phyloP scores from a whole-genome alignment of 2,797 vertebrate genomes.

The Ara ararauna region DNA sequence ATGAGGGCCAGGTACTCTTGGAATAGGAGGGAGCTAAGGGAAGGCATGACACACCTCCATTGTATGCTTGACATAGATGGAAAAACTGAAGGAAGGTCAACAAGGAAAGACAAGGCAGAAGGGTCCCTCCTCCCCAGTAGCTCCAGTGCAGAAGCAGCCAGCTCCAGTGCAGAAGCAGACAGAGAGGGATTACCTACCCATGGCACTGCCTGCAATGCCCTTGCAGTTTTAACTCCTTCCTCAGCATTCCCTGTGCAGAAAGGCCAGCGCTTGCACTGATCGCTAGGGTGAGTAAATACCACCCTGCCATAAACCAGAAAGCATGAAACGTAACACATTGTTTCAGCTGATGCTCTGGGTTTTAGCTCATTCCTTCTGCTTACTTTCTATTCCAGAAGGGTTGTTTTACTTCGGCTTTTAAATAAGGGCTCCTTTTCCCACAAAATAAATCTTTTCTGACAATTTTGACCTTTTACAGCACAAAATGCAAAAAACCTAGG shows the following conservation, averaged over 20 bases:
- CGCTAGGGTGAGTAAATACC: neutral
- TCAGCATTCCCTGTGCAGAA: neutral
- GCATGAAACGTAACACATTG: neutral
- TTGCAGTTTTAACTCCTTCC: rapidly evolving
- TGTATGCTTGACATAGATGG: neutral
- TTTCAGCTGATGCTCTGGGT: neutral
- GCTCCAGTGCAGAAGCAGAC: neutral
- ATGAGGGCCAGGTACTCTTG: neutral
- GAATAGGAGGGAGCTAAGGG: rapidly evolving
- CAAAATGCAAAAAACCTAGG: slow-evolving; percentile 18
- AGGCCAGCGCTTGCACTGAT: neutral
- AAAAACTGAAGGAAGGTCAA: neutral
- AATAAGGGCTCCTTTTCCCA: neutral
- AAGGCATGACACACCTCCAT: rapidly evolving
- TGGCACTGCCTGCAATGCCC: neutral
- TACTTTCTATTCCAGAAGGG: neutral
- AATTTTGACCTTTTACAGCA: slow-evolving; percentile 62
- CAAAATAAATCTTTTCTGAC: slow-evolving; percentile 51
- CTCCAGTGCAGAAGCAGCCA: neutral
- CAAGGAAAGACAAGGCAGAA: neutral
- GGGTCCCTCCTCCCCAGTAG: rapidly evolving
- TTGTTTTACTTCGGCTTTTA: neutral
- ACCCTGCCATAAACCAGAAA: neutral
- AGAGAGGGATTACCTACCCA: too few species aligned
- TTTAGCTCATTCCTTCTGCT: neutral